Conservation (phyloP, 2,113 vertebrate genomes). For the Pipra filicauda region DNA sequence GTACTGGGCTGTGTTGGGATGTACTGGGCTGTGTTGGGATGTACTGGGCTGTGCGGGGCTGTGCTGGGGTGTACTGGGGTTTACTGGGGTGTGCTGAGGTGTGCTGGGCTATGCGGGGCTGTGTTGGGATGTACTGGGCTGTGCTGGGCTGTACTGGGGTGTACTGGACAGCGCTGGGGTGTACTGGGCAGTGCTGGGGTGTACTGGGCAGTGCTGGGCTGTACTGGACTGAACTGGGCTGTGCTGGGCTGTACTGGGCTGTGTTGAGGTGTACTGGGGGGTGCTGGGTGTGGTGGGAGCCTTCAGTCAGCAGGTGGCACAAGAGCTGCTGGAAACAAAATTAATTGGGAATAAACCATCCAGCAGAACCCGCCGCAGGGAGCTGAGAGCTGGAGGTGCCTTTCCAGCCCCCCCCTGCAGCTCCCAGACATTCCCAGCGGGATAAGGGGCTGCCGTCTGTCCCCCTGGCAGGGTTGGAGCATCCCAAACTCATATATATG, state of each 20-base stretch:
- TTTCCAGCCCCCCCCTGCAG: neutral
- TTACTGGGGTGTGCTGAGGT: rapidly evolving
- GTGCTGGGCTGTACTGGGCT: too few species aligned
- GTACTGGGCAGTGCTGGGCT: neutral
- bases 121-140: neutral
- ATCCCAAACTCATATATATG: neutral
- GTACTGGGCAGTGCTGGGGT: neutral
- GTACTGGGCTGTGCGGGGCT: neutral
- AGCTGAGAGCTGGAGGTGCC: neutral
- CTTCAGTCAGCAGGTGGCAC: constrained; percentile 49
- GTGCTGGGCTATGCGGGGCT: neutral
- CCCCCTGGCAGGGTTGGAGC: neutral
- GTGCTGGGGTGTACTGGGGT: rapidly evolving
- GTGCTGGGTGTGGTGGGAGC: rapidly evolving
- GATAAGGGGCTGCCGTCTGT: rapidly evolving
- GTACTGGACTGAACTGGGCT: too few species aligned
- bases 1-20: too few species aligned
- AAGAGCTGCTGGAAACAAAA: neutral
- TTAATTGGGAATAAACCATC: rapidly evolving
- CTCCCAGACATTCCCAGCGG: neutral
- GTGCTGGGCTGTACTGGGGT: rapidly evolving
- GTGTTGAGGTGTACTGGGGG: too few species aligned
- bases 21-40: neutral
- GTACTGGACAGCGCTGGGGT: rapidly evolving
- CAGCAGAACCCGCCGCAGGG: neutral